Evolutionary conservation across 2,888 invertebrate genomes (phyloP), one percentile per base, ranked within the genome.

Genomic region (Spilosoma lubricipeda): DNA sequence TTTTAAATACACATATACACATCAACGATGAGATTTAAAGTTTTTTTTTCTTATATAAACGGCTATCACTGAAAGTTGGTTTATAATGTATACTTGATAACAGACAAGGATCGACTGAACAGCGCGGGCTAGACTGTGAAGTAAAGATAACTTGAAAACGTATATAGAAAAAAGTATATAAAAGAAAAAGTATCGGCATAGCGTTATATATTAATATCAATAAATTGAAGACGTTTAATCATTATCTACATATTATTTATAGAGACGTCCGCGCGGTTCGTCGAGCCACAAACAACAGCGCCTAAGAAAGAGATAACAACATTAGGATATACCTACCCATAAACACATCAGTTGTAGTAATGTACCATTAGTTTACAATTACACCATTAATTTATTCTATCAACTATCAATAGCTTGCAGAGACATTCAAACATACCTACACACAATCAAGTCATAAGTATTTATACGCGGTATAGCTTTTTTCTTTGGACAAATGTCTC

Each of bases 261-360:
- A 77, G 70, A 64, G 72, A 67, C 20, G 75, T 86, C 92, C 91
- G 86, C 92, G 92, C 91, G 87, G 80, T 82, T 88, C 91, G 88
- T 82, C 88, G 90, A 92, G 86, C 91, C 90, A 83, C 90, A 91
- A 92, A 93, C 94, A 95, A 95, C 95, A 94, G 94, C 93, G 93
- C 94, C 95, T 95, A 95, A 94, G 94, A 95, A 95, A 95, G 95
- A 95, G 95, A 93, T 95, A 95, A 95, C 95, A 95, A 95, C 92
- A 88, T 91, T 92, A 93, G 90, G 91, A 93, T 93, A 91, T 92
- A 94, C 92, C 93, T 92, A 94, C 92, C 93, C 90, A 93, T 92
- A 92, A 91, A 93, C 90, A 93, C 90, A 92, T 88, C 88, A 91
- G 90, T 92, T 92, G 89, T 82, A 80, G 83, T 81, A 80, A 89